Evolutionary conservation across 1,140 invertebrate species (phyloP).

Genomic region (Leptestheria dahalacensis): DNA sequence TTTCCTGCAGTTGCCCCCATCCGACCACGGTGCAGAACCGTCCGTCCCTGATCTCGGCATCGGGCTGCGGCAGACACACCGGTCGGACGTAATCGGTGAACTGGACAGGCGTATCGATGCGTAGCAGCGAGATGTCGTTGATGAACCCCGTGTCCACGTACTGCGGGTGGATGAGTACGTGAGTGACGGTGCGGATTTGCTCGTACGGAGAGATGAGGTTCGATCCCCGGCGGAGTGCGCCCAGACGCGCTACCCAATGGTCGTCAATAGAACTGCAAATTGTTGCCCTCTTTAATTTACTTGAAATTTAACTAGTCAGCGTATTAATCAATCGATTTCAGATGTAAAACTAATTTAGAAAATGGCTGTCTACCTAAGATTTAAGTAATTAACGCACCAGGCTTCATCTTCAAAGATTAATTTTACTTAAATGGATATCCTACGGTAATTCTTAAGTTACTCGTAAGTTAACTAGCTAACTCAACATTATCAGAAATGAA

Average conservation of each 20-base stretch:
- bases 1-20: slow-evolving; percentile 67
- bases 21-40: slow-evolving; percentile 58
- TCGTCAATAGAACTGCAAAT: slow-evolving; percentile 42
- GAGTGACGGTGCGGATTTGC: slow-evolving; percentile 37
- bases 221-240: slow-evolving; percentile 49
- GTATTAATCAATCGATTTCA: too few relatives aligned
- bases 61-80: slow-evolving; percentile 44
- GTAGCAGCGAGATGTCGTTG: slow-evolving; percentile 59
- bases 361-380: too few relatives aligned
- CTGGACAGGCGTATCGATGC: slow-evolving; percentile 40
- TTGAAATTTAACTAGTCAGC: too few relatives aligned
- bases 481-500: too few relatives aligned
- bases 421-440: too few relatives aligned
- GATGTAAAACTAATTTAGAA: too few relatives aligned
- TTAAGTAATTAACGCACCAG: too few relatives aligned
- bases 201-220: slow-evolving; percentile 59
- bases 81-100: slow-evolving; percentile 60
- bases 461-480: too few relatives aligned
- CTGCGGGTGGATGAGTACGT: slow-evolving; percentile 53
- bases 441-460: too few relatives aligned
- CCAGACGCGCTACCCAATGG: slow-evolving; percentile 62
- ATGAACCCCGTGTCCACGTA: slow-evolving; percentile 60
- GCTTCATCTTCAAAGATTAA: too few relatives aligned
- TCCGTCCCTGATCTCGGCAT: slow-evolving; percentile 34
- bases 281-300: too few relatives aligned